Conservation (phyloP, 2,113 vertebrate species). For the Platycercus adscitus region DNA sequence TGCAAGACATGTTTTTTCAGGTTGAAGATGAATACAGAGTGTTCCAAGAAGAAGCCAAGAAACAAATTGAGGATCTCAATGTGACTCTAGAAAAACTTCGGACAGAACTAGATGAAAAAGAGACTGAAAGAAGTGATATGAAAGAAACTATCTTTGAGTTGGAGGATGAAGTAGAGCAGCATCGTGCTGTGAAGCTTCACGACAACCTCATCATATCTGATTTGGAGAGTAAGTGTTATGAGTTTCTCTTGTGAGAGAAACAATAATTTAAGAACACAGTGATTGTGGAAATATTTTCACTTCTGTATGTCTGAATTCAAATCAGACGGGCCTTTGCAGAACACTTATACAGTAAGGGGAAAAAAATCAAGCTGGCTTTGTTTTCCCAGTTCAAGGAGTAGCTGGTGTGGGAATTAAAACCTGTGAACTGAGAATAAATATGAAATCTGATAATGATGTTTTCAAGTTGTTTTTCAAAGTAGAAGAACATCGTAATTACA, state of each 20-base stretch:
- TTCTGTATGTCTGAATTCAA: not conserved
- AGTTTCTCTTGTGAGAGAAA: not conserved
- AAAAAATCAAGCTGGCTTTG: not conserved
- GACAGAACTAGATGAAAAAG: constrained; percentile 88
- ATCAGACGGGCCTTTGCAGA: not conserved
- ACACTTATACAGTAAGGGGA: not conserved
- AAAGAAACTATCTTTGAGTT: constrained; percentile 96
- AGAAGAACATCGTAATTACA: not conserved
- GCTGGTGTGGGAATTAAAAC: not conserved
- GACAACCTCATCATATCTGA: constrained; percentile 96
- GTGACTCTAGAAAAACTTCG: constrained; percentile 86
- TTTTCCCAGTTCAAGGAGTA: not conserved
- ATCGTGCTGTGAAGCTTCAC: constrained; percentile 93
- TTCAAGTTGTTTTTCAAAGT: constrained; percentile 20
- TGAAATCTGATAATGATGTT: not conserved
- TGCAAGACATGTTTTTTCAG: constrained; percentile 31
- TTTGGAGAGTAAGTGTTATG: constrained; percentile 85
- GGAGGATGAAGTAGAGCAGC: constrained; percentile 96
- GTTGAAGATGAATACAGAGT: constrained; percentile 88
- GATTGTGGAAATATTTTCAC: not conserved
- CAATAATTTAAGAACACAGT: not conserved
- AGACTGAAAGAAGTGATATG: constrained; percentile 92
- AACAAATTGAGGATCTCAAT: constrained; percentile 88
- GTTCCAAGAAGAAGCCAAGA: constrained; percentile 89
- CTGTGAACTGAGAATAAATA: constrained; percentile 5